Percentiles rank a stretch among this genome's conserved stretches.
These are phyloP conservation scores for Limnodromus scolopaceus DNA, from an alignment of 2,797 vertebrate species.

Conservation along the genomic window DNA sequence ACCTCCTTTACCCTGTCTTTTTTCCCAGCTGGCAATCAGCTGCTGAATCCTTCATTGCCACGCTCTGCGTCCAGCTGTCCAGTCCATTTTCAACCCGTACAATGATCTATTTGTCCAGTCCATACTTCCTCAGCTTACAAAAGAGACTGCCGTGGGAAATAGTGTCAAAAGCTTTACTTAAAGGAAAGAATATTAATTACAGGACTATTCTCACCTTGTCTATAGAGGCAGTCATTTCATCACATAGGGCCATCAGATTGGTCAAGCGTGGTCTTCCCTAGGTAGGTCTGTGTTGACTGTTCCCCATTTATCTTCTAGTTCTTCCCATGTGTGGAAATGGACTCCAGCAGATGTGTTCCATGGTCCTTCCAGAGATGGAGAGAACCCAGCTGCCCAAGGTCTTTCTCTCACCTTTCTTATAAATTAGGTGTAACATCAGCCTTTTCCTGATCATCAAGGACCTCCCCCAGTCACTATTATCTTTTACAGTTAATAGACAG, in stretches of 20 bases:
- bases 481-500: neutral
- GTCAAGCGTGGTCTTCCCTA: neutral
- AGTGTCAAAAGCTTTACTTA: neutral
- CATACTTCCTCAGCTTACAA: neutral
- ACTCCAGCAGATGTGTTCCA: neutral
- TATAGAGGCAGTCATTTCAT: neutral
- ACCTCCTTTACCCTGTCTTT: neutral
- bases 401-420: neutral
- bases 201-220: neutral
- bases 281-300: neutral
- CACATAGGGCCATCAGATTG: neutral
- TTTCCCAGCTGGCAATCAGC: neutral
- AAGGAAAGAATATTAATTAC: neutral
- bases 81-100: neutral
- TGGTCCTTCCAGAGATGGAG: neutral
- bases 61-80: conserved; percentile 19
- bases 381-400: neutral
- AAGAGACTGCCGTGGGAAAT: neutral
- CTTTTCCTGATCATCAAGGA: neutral
- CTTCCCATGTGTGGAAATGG: neutral
- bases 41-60: neutral
- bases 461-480: neutral
- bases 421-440: neutral
- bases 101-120: neutral
- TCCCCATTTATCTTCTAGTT: neutral